Conservation (phyloP, 2,797 vertebrate species). For the Crax fasciolata region DNA sequence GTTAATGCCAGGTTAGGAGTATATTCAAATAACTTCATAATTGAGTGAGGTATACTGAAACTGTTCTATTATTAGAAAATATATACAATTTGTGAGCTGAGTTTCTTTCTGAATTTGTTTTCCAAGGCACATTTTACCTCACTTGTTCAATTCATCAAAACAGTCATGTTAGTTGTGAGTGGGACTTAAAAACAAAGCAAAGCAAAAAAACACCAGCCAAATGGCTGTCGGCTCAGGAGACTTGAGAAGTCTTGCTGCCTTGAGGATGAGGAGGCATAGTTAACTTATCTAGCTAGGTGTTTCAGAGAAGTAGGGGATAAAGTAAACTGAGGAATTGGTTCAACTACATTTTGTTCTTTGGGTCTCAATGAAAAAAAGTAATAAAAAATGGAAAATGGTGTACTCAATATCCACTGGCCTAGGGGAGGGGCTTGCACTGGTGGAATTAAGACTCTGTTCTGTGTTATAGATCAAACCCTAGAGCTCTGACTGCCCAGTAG, state of each 20-base stretch:
- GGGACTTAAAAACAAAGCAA: neutral
- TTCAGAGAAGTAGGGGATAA: neutral
- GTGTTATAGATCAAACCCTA: fast-evolving
- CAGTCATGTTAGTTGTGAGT: neutral
- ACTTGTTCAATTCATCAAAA: neutral
- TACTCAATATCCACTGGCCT: neutral
- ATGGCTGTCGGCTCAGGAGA: neutral
- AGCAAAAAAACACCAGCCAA: neutral
- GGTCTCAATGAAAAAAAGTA: neutral
- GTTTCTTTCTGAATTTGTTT: neutral
- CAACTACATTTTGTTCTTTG: neutral
- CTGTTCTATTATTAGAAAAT: neutral
- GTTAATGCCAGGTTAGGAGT: neutral
- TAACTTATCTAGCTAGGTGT: neutral
- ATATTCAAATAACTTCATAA: neutral
- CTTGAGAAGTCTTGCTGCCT: neutral
- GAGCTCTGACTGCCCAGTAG: neutral
- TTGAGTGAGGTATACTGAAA: neutral
- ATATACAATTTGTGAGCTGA: neutral
- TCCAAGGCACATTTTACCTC: neutral
- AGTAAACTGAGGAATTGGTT: neutral
- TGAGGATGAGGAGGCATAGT: neutral
- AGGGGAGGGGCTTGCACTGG: neutral
- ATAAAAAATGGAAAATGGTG: neutral
- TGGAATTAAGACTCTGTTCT: neutral